phyloP scores from a whole-genome alignment of 2,797 vertebrate genomes.

The Propithecus deckenii region DNA sequence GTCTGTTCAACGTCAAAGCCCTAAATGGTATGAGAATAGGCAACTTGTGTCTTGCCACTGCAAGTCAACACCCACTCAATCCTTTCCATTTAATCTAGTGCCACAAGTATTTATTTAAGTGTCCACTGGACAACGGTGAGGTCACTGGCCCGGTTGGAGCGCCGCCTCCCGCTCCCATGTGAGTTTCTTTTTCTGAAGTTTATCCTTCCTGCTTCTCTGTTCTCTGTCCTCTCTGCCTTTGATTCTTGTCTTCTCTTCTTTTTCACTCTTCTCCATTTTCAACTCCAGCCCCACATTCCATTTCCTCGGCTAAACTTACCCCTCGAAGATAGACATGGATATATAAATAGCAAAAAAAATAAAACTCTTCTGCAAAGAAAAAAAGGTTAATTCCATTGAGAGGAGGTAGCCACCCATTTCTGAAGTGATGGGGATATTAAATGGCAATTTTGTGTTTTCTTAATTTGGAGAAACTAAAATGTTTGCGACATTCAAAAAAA shows the following conservation, averaged over 20 bases:
- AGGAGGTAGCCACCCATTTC: neutral
- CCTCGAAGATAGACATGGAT: neutral
- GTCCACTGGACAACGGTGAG: neutral
- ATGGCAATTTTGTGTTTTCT: neutral
- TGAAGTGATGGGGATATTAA: neutral
- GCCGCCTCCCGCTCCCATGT: neutral
- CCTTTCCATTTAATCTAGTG: neutral
- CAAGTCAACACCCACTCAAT: neutral
- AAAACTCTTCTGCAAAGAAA: neutral
- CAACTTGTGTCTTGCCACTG: neutral
- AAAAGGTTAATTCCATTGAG: neutral
- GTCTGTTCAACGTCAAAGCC: neutral
- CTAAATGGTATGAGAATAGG: neutral
- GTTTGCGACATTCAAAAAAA: neutral
- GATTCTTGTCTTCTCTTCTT: neutral
- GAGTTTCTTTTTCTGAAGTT: neutral
- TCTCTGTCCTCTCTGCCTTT: neutral
- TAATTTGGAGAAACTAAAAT: neutral
- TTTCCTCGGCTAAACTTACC: neutral
- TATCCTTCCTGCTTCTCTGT: neutral
- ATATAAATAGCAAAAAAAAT: neutral
- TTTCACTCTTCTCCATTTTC: neutral
- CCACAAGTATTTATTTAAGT: neutral
- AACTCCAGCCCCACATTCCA: accelerated
- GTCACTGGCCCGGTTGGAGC: neutral